These are phyloP conservation scores for Danaus melanippus DNA, from an alignment of 1,140 invertebrate genomes.

Conservation along the genomic window DNA sequence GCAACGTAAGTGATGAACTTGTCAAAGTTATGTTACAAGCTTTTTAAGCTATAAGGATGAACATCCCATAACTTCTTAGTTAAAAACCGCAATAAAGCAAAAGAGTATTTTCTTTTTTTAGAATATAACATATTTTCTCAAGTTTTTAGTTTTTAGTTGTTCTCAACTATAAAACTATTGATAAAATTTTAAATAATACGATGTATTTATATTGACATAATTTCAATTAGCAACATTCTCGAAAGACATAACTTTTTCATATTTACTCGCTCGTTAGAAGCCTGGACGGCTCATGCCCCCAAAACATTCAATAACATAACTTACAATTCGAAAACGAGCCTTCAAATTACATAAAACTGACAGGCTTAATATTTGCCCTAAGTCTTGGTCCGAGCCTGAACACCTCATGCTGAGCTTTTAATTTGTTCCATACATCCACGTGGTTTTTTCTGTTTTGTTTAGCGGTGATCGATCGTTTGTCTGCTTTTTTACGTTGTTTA, in stretches of 20 bases:
- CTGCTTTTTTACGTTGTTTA: slow-evolving; percentile 65
- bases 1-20: neutral
- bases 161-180: too few relatives aligned
- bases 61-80: too few relatives aligned
- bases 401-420: slow-evolving; percentile 68
- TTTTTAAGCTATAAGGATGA: too few relatives aligned
- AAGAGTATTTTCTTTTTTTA: too few relatives aligned
- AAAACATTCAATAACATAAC: slow-evolving; percentile 64
- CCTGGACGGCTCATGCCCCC: slow-evolving; percentile 20
- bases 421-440: slow-evolving; percentile 68
- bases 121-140: too few relatives aligned
- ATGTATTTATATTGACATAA: too few relatives aligned
- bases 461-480: slow-evolving; percentile 60
- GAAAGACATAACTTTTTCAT: too few relatives aligned
- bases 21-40: neutral
- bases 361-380: slow-evolving; percentile 68
- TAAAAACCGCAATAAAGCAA: too few relatives aligned
- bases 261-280: slow-evolving; percentile 13
- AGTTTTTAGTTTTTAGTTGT: too few relatives aligned
- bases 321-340: slow-evolving; percentile 62
- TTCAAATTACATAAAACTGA: slow-evolving; percentile 69
- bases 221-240: too few relatives aligned
- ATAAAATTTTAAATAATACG: too few relatives aligned
- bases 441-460: slow-evolving; percentile 62
- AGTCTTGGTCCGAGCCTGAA: slow-evolving; percentile 36